These are phyloP conservation scores for Coregonus clupeaformis DNA, from an alignment of 2,113 vertebrate genomes.

Conservation along the genomic window DNA sequence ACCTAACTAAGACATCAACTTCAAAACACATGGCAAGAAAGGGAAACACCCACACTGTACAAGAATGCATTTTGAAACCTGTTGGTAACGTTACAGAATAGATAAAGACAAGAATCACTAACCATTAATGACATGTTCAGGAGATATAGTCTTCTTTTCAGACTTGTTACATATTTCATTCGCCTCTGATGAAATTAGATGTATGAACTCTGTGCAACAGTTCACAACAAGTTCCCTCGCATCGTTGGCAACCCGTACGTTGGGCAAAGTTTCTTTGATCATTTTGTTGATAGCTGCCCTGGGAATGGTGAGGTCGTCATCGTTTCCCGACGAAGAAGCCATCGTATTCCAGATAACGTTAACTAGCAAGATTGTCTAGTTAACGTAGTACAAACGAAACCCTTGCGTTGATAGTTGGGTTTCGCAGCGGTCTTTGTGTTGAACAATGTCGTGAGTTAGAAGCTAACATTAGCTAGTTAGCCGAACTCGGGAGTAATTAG, in stretches of 20 bases:
- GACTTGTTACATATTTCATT: conserved; percentile 99
- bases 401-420: not conserved
- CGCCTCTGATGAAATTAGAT: conserved; percentile 96
- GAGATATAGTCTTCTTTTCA: conserved; percentile 98
- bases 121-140: conserved; percentile 98
- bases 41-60: not conserved
- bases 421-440: not conserved
- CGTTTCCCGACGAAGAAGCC: conserved; percentile 97
- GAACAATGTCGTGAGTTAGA: not conserved
- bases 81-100: too few species aligned
- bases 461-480: not conserved
- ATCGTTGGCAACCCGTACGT: conserved; percentile 96
- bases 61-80: too few species aligned
- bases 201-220: conserved; percentile 99
- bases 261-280: conserved; percentile 98
- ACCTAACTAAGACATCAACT: not conserved
- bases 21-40: not conserved
- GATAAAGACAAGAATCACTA: conserved; percentile 34
- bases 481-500: too few species aligned
- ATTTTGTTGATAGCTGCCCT: conserved; percentile 99
- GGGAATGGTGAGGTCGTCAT: conserved; percentile 97
- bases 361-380: not conserved
- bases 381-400: not conserved
- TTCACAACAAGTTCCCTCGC: conserved; percentile 97
- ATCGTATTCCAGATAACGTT: conserved; percentile 62